A percentile compares a stretch with the other conserved stretches of the same genome.
Evolutionary conservation across 2,888 invertebrate species (phyloP).

Genomic region (Drosophila lacicola): DNA sequence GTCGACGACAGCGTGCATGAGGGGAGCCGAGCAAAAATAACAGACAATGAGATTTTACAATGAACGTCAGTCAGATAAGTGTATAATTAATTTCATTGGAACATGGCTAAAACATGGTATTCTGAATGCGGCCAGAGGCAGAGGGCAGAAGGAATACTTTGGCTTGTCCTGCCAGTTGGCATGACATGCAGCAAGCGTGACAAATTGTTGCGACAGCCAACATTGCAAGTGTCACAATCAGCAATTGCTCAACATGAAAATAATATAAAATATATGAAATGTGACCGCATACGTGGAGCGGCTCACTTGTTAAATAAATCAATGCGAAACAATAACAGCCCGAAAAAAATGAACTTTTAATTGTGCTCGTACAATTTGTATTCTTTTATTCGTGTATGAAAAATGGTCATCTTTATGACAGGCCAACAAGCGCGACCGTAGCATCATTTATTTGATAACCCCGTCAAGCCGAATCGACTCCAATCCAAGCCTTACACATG

Average conservation of each 20-base stretch:
- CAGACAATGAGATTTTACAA: slow-evolving; percentile 56
- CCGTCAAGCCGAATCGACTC: slow-evolving; percentile 21
- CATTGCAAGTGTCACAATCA: slow-evolving; percentile 59
- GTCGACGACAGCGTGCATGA: slow-evolving; percentile 3
- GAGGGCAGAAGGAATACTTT: neutral
- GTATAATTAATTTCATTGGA: slow-evolving; percentile 70
- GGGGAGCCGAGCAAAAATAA: slow-evolving; percentile 20
- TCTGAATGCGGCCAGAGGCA: neutral
- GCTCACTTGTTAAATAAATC: slow-evolving; percentile 49
- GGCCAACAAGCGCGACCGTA: slow-evolving; percentile 17
- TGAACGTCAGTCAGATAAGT: slow-evolving; percentile 51
- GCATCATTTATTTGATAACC: slow-evolving; percentile 68
- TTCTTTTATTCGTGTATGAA: slow-evolving; percentile 16
- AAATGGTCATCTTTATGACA: slow-evolving; percentile 57
- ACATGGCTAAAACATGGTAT: slow-evolving; percentile 25
- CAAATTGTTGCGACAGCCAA: slow-evolving; percentile 52
- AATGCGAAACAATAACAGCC: slow-evolving; percentile 27
- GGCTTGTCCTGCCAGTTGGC: slow-evolving; percentile 6
- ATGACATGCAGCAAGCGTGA: slow-evolving; percentile 20
- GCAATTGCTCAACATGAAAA: slow-evolving; percentile 36
- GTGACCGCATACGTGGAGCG: neutral
- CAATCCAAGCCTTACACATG: slow-evolving; percentile 19
- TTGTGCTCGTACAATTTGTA: slow-evolving; percentile 37
- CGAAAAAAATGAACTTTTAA: slow-evolving; percentile 50
- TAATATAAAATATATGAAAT: slow-evolving; percentile 26